Percentiles rank a stretch among this genome's conserved stretches.
Conservation (phyloP, 2,888 invertebrate species). For the Galerucella pusilla region DNA sequence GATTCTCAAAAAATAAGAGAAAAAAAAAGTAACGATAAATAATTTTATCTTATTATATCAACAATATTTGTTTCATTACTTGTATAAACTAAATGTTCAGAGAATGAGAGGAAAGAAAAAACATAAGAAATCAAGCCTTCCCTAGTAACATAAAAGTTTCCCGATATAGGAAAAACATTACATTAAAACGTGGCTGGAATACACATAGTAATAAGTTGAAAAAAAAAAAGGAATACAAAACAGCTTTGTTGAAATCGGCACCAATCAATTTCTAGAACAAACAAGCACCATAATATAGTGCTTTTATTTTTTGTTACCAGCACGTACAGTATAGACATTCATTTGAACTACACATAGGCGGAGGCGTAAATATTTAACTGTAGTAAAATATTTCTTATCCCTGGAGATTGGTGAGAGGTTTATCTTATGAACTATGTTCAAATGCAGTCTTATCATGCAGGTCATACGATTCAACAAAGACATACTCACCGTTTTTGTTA, state of each 20-base stretch:
- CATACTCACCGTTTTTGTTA: too few relatives aligned
- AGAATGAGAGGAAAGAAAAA: neutral
- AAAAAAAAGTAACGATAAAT: neutral
- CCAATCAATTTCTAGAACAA: slow-evolving; percentile 31
- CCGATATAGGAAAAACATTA: slow-evolving; percentile 9
- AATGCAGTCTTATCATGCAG: too few relatives aligned
- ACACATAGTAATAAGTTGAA: slow-evolving; percentile 15
- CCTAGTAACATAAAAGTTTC: slow-evolving; percentile 14
- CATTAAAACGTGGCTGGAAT: slow-evolving; percentile 25
- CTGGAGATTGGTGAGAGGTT: too few relatives aligned
- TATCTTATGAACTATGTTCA: too few relatives aligned
- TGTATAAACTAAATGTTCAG: neutral
- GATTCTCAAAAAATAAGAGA: too few relatives aligned
- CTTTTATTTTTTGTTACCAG: slow-evolving; percentile 20
- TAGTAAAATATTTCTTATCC: too few relatives aligned
- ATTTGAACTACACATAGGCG: neutral
- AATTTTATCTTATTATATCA: neutral
- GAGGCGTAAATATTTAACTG: neutral
- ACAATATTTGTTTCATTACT: neutral
- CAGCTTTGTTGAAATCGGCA: slow-evolving; percentile 25
- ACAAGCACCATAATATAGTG: slow-evolving; percentile 30
- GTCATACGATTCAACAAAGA: too few relatives aligned
- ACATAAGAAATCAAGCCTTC: neutral
- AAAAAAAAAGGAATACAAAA: slow-evolving; percentile 11
- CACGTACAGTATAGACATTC: slow-evolving; percentile 2